Percentiles rank a stretch among this genome's conserved stretches.
phyloP scores from a whole-genome alignment of 2,888 invertebrate species.

The Halocaridina rubra region DNA sequence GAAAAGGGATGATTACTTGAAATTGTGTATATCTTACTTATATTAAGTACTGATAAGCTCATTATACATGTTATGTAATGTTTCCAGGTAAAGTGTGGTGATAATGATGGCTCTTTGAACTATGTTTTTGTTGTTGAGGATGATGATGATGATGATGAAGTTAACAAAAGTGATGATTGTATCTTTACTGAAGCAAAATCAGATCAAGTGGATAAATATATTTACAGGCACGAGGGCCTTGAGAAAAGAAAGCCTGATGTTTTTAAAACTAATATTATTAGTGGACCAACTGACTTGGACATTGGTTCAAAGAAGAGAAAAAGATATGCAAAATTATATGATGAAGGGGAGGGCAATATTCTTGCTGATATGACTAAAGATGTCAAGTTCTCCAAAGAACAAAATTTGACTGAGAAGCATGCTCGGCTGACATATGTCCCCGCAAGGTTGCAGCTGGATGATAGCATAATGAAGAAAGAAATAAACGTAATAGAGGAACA shows the following conservation, averaged over 20 bases:
- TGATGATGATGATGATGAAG: conserved; percentile 19
- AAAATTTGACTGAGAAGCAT: not conserved
- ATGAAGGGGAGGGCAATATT: conserved; percentile 10
- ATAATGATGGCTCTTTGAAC: not conserved
- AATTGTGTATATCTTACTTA: no score
- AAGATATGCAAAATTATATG: conserved; percentile 37
- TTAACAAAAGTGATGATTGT: not conserved
- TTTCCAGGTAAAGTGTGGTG: conserved; percentile 19
- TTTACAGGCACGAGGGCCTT: no score
- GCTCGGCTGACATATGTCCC: not conserved
- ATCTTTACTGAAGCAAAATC: not conserved
- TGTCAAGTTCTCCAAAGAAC: not conserved
- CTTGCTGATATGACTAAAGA: conserved; percentile 11
- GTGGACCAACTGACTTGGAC: not conserved
- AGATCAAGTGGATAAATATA: no score
- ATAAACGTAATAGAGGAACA: not conserved
- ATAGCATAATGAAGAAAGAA: not conserved
- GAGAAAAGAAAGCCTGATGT: not conserved
- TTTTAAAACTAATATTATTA: not conserved
- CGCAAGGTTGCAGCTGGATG: not conserved
- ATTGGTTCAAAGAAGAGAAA: conserved; percentile 21
- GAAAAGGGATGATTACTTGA: no score
- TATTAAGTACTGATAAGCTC: no score
- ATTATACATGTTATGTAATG: not conserved
- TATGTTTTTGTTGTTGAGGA: conserved; percentile 28